Evolutionary conservation across 2,888 invertebrate genomes (phyloP).

Genomic region (Acronicta leporina): DNA sequence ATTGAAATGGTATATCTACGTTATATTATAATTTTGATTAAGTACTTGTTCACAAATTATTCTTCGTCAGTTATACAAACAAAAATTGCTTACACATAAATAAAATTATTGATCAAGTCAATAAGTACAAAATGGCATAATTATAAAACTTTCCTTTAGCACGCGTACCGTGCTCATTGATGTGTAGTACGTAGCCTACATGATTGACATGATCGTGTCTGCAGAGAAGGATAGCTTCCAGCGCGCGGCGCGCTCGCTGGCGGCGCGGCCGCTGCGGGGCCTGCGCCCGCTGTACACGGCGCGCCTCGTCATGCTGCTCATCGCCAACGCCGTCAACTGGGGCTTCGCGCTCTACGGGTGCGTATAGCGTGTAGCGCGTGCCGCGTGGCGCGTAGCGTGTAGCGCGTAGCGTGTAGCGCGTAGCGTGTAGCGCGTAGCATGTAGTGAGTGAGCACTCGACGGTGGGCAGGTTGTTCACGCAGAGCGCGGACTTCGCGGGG

Average conservation of each 20-base stretch:
- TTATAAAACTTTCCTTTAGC: no score
- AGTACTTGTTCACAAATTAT: no score
- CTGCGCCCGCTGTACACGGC: constrained; percentile 81
- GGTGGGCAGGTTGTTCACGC: constrained; percentile 83
- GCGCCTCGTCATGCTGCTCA: constrained; percentile 88
- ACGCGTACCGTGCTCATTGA: no score
- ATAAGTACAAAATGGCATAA: no score
- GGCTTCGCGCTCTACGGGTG: constrained; percentile 91
- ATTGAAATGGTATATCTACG: no score
- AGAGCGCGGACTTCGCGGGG: constrained; percentile 93
- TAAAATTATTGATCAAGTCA: no score
- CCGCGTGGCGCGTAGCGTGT: constrained; percentile 78
- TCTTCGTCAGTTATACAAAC: no score
- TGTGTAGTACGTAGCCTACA: no score
- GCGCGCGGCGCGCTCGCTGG: constrained; percentile 73
- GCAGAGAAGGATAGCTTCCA: constrained; percentile 73
- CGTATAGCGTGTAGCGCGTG: background rate
- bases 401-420: background rate
- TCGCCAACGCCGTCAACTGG: constrained; percentile 92
- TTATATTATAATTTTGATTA: no score
- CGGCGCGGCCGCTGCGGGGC: constrained; percentile 54
- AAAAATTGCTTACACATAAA: no score
- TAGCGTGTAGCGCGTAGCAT: background rate
- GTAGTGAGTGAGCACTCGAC: no score
- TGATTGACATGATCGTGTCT: no score